phyloP scores from a whole-genome alignment of 2,888 invertebrate genomes.

The Drosophila peninsularis region DNA sequence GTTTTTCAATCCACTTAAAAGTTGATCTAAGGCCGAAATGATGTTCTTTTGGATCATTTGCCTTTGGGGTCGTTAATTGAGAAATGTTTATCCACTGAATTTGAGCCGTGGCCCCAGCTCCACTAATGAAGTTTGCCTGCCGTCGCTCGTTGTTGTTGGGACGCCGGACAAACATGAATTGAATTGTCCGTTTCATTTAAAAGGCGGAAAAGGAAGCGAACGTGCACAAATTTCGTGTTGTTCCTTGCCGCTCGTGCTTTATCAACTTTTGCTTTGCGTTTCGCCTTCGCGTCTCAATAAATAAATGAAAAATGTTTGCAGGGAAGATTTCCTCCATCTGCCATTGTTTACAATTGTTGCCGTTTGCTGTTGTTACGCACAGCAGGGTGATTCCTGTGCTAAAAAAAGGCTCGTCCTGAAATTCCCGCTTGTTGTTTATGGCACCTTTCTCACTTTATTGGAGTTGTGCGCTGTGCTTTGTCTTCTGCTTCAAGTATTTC shows the following conservation, averaged over 20 bases:
- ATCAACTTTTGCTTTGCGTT: conserved; percentile 35
- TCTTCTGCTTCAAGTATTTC: conserved; percentile 74
- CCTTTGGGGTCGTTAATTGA: conserved; percentile 25
- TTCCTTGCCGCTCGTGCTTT: conserved; percentile 36
- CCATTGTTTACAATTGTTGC: conserved; percentile 71
- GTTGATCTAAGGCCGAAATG: not conserved
- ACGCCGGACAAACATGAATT: conserved; percentile 66
- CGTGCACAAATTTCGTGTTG: conserved; percentile 63
- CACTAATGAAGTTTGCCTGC: conserved; percentile 70
- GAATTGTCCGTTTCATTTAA: conserved; percentile 80
- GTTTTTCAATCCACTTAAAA: not conserved
- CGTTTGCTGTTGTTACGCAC: conserved; percentile 37
- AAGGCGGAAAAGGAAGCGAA: conserved; percentile 70
- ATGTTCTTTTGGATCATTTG: not conserved
- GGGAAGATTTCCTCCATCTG: conserved; percentile 60
- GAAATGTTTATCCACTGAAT: conserved; percentile 34
- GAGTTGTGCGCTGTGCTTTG: conserved; percentile 62
- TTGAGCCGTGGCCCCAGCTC: conserved; percentile 8
- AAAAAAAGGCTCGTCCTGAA: conserved; percentile 40
- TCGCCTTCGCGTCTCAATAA: conserved; percentile 69
- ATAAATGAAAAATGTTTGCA: conserved; percentile 76
- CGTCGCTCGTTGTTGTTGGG: conserved; percentile 29
- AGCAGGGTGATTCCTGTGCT: conserved; percentile 32
- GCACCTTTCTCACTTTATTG: conserved; percentile 80
- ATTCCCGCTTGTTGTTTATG: conserved; percentile 70